Base-by-base conservation (phyloP, 2,113 vertebrate species). In the Mesocricetus auratus region DNA sequence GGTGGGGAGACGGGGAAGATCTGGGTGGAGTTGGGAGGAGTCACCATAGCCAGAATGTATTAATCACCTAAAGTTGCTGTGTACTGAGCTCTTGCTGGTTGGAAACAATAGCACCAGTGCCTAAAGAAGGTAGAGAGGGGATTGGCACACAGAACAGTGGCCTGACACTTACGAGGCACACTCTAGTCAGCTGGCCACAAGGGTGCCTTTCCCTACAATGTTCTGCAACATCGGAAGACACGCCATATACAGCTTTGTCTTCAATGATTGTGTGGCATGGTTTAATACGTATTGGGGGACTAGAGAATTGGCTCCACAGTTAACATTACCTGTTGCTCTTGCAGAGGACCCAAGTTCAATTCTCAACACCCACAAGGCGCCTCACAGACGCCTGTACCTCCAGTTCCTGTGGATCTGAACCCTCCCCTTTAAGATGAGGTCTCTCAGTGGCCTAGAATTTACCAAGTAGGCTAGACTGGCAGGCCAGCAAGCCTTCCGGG, bases 71-170 rank as follows among this genome's bases (percentile, higher is more conserved):
- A 58, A 39, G 3, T 33, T 45, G 39, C 75, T 60, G 3, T 21
- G 39, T 0, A 0, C 47, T 24, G 47, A 47, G 17, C 5, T 47
- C 66, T 66, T 36, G 10, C 26, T n/a, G 62, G n/a, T 7, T n/a
- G 1, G 33, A 77, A 60, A 62, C 3, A 2, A 16, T 12, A 9
- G 69, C n/a, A 0, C 36, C 36, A 0, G 0, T 10, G 15, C 77
- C 66, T 74, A 33, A 7, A 58, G 19, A n/a, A 50, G 29, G 3
- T 6, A 42, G 71, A 68, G 31, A 66, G 81, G 81, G 69, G 60
- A 7, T 78, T 17, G 22, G 77, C 26, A 31, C 6, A n/a, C 79
- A 62, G 11, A 36, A 1, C 0, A 0, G 7, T 31, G 86, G 71
- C 29, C 26, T 12, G 31, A 16, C 15, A 3, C 53, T 47, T 7